Evolutionary conservation across 2,888 invertebrate genomes (phyloP), one percentile per base, ranked within the genome.

Genomic region (Cosmopolites sordidus): DNA sequence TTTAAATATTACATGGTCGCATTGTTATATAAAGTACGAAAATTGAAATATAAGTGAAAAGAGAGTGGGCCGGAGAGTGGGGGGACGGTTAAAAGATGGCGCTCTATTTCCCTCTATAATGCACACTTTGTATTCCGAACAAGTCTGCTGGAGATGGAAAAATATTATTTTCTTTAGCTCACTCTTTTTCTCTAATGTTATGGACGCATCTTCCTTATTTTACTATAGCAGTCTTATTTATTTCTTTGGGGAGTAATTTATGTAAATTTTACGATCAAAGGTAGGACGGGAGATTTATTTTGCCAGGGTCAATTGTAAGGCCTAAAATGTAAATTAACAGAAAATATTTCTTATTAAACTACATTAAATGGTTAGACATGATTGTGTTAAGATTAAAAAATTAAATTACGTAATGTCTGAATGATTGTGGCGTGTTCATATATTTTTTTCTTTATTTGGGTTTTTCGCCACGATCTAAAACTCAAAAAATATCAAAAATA

Each of bases 101-200:
- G 67, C 63, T 69, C 68, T 62, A 69, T 69, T 69, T 69, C 67
- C 68, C 63, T 65, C 63, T 65, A 68, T 69, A 69, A 70, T 70
- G 66, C 69, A 68, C 67, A 71, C 68, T 71, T 71, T 70, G 70
- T 71, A 71, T 71, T 69, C 70, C 48, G 69, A 65, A 66, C 67
- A 62, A 67, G 68, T 66, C 66, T 67, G 68, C 66, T 66, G 62
- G 64, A 69, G 67, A 71, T 71, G 70, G 70, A 69, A 69, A 70
- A 71, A 71, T 70, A 70, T 70, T 70, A 70, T 70, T 70, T 70
- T 68, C 69, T 69, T 69, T 69, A 33, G 67, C 69, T 67, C 69
- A 69, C 69, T 66, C 68, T 67, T 67, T 68, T 65, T 65, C 61
- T 55, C 54, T 56, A 53, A 58, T 58, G 55, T 58, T 54, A 58